Conservation (phyloP, 2,113 vertebrate genomes). For the Numenius arquata region DNA sequence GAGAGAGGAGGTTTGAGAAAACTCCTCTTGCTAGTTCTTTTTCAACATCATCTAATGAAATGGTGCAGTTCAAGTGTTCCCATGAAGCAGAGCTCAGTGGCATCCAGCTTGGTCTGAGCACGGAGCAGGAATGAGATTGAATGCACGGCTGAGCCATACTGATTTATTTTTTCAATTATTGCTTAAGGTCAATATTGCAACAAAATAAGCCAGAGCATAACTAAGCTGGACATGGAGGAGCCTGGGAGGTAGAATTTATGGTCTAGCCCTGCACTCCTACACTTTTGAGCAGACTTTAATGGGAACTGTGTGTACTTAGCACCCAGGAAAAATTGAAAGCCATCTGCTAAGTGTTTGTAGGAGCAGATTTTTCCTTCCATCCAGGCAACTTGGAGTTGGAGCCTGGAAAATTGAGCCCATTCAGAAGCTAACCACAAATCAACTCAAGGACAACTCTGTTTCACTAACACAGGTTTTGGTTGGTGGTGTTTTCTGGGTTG, state of each 20-base stretch:
- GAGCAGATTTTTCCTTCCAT: neutral
- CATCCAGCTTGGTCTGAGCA: neutral
- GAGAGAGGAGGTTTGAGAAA: neutral
- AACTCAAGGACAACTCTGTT: neutral
- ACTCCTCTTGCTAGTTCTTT: neutral
- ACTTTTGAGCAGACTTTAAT: neutral
- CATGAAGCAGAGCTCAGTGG: neutral
- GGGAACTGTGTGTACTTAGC: neutral
- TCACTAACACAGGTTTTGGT: neutral
- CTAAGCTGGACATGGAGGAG: neutral
- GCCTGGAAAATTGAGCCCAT: neutral
- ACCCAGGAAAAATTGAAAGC: constrained; percentile 4
- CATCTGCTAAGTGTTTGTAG: neutral
- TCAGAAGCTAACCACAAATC: neutral
- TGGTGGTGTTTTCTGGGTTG: too few relatives aligned
- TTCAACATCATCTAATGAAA: neutral
- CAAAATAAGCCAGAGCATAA: neutral
- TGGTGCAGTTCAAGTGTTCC: neutral
- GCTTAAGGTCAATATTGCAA: constrained; percentile 24
- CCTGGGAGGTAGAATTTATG: neutral
- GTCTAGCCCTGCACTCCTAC: neutral
- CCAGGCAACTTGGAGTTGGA: neutral
- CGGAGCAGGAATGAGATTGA: neutral
- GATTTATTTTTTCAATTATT: constrained; percentile 31
- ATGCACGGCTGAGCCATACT: neutral